Conservation (phyloP, 1,140 invertebrate species). For the Acromyrmex echinatior region DNA sequence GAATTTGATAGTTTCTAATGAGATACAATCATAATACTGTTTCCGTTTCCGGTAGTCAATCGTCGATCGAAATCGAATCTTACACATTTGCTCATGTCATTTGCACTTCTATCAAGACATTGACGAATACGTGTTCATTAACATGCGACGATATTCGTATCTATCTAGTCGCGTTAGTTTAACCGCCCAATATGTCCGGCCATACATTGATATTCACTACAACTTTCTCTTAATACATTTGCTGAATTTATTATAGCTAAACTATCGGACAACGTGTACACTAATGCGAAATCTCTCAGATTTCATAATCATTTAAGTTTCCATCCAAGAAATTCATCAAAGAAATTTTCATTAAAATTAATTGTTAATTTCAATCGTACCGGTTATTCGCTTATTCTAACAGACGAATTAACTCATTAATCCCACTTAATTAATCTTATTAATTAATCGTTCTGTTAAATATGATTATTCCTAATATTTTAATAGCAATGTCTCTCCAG, state of each 20-base stretch:
- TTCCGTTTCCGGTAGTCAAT: background rate
- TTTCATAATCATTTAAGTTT: background rate
- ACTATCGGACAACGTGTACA: background rate
- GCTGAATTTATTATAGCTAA: conserved; percentile 8
- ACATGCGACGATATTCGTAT: conserved; percentile 46
- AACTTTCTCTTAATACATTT: conserved; percentile 49
- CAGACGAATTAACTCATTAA: background rate
- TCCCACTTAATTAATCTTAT: background rate
- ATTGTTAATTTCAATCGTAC: background rate
- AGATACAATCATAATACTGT: conserved; percentile 5
- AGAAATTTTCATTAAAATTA: background rate
- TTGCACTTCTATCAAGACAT: background rate
- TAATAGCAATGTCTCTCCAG: background rate
- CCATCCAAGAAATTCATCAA: background rate
- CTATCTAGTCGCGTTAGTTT: conserved; percentile 47
- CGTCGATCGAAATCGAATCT: conserved; percentile 28
- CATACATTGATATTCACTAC: background rate
- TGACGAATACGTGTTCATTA: conserved; percentile 45
- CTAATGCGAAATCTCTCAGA: background rate
- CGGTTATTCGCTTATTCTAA: background rate
- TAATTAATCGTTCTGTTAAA: background rate
- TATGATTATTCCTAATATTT: background rate
- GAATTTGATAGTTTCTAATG: background rate
- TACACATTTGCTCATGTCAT: conserved; percentile 10
- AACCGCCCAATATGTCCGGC: conserved; percentile 13